Percentiles rank a stretch among this genome's conserved stretches.
phyloP scores from a whole-genome alignment of 1,140 invertebrate genomes.

The Diabrotica undecimpunctata region DNA sequence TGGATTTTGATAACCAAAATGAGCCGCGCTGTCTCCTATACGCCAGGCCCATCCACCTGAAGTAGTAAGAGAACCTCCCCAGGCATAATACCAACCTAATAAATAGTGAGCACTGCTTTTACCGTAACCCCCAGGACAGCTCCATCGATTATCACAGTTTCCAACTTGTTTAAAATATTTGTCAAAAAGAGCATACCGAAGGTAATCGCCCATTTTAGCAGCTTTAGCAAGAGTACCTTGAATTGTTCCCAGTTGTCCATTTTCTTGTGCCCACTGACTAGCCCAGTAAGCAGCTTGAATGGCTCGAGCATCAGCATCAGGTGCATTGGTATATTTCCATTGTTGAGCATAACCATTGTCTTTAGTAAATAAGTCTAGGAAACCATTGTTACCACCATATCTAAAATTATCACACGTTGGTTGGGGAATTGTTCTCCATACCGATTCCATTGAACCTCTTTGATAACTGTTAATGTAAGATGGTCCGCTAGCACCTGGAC shows the following conservation, averaged over 20 bases:
- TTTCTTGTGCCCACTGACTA: slow-evolving; percentile 23
- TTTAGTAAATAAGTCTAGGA: slow-evolving; percentile 27
- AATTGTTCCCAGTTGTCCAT: slow-evolving; percentile 4
- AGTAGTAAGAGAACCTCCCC: slow-evolving; percentile 28
- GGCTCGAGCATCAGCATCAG: slow-evolving; percentile 30
- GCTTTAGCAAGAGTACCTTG: slow-evolving; percentile 20
- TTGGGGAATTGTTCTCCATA: slow-evolving; percentile 29
- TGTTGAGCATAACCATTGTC: slow-evolving; percentile 26
- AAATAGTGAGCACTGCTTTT: slow-evolving; percentile 32
- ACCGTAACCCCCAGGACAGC: slow-evolving; percentile 23
- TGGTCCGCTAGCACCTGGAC: slow-evolving; percentile 15
- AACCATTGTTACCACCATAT: slow-evolving; percentile 27
- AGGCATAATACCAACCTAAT: slow-evolving; percentile 29
- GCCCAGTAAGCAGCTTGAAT: slow-evolving; percentile 31
- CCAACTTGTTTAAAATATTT: slow-evolving; percentile 33
- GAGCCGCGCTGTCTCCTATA: slow-evolving; percentile 29
- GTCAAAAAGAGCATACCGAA: slow-evolving; percentile 27
- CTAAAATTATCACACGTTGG: slow-evolving; percentile 27
- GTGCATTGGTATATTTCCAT: slow-evolving; percentile 29
- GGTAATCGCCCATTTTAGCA: slow-evolving; percentile 26
- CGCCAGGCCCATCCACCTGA: slow-evolving; percentile 28
- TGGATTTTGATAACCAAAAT: slow-evolving; percentile 31
- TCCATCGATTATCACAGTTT: slow-evolving; percentile 21
- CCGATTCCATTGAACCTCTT: slow-evolving; percentile 26
- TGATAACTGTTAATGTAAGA: slow-evolving; percentile 27